Evolutionary conservation across 2,888 invertebrate genomes (phyloP).

Genomic region (Hipparchia sbordonii): DNA sequence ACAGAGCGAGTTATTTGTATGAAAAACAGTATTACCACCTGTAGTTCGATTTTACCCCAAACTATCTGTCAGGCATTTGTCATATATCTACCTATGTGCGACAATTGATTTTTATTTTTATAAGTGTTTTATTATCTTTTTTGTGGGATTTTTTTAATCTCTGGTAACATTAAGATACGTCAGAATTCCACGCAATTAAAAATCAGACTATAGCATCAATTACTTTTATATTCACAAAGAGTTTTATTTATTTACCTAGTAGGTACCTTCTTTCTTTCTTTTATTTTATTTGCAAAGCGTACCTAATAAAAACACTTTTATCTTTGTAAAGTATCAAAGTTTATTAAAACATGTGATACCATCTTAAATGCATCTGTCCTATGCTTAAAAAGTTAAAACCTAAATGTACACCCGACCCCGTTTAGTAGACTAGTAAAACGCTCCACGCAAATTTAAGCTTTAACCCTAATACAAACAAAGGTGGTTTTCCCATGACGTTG

Average conservation of each 20-base stretch:
- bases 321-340: slow-evolving; percentile 28
- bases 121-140: too few species aligned
- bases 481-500: background rate
- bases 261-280: background rate
- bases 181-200: too few species aligned
- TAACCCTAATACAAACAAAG: background rate
- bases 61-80: too few species aligned
- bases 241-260: background rate
- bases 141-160: too few species aligned
- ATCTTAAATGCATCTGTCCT: slow-evolving; percentile 32
- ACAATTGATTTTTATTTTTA: too few species aligned
- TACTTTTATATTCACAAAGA: slow-evolving; percentile 3
- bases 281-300: background rate
- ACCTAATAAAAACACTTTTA: slow-evolving; percentile 28
- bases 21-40: too few species aligned
- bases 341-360: slow-evolving; percentile 31
- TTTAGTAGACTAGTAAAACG: background rate
- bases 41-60: too few species aligned
- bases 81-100: too few species aligned
- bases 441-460: background rate
- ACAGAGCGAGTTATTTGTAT: too few species aligned
- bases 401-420: background rate
- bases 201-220: slow-evolving; percentile 6
- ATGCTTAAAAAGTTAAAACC: slow-evolving; percentile 22
- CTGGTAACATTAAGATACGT: too few species aligned